phyloP scores from a whole-genome alignment of 2,888 invertebrate species.

The Isoperla grammatica region DNA sequence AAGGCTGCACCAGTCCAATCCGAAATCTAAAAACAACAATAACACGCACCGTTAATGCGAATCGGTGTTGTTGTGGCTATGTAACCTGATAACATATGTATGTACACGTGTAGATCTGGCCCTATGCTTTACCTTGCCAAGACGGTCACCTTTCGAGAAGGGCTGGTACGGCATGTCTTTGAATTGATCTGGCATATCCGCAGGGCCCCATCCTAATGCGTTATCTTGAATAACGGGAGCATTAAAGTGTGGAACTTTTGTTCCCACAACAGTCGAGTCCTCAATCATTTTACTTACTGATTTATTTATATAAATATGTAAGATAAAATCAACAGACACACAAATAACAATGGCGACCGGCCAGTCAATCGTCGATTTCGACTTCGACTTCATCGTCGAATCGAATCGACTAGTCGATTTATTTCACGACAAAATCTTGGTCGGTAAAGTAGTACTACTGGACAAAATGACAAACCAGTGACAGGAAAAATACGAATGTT shows the following conservation, averaged over 20 bases:
- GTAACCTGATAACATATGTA: slow-evolving; percentile 13
- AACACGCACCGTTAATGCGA: not conserved
- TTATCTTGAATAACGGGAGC: slow-evolving; percentile 77
- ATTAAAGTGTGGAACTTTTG: slow-evolving; percentile 58
- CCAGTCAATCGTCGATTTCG: too few relatives aligned
- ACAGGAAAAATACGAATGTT: too few relatives aligned
- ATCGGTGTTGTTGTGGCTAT: too few relatives aligned
- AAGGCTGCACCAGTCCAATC: slow-evolving; percentile 95
- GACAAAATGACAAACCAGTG: too few relatives aligned
- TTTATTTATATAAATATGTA: too few relatives aligned
- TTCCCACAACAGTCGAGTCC: slow-evolving; percentile 24
- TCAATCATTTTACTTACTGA: slow-evolving; percentile 36
- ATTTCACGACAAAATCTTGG: too few relatives aligned
- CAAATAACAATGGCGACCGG: too few relatives aligned
- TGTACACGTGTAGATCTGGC: slow-evolving; percentile 13
- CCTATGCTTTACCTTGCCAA: slow-evolving; percentile 77
- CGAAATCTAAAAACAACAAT: slow-evolving; percentile 55
- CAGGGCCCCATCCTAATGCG: slow-evolving; percentile 95
- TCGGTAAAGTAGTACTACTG: too few relatives aligned
- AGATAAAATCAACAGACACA: too few relatives aligned
- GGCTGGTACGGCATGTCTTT: slow-evolving; percentile 98
- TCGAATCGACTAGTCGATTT: too few relatives aligned
- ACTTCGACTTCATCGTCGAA: too few relatives aligned
- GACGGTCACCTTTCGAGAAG: slow-evolving; percentile 95
- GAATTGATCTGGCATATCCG: slow-evolving; percentile 88